Conservation (phyloP, 2,888 invertebrate genomes). For the Drosophila kanekoi region DNA sequence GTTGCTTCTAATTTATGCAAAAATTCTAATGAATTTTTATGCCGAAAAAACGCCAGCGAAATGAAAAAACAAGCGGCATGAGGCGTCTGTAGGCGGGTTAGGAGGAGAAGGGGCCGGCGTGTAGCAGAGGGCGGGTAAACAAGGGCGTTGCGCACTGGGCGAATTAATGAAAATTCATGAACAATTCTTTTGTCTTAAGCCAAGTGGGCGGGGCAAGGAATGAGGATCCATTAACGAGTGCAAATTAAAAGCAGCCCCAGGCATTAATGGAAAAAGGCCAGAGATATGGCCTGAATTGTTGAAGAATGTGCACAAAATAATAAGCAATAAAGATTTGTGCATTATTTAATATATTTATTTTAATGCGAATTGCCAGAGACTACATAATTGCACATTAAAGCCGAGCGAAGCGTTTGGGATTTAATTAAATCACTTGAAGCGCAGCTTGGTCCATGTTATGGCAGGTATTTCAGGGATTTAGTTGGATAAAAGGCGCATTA, state of each 20-base stretch:
- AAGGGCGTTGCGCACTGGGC: slow-evolving; percentile 13
- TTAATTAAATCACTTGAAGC: slow-evolving; percentile 63
- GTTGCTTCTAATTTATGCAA: slow-evolving; percentile 68
- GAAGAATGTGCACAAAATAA: slow-evolving; percentile 56
- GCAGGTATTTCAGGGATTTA: slow-evolving; percentile 35
- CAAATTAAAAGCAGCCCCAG: slow-evolving; percentile 69
- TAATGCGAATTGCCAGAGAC: slow-evolving; percentile 60
- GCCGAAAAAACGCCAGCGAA: slow-evolving; percentile 28
- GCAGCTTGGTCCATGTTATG: slow-evolving; percentile 17
- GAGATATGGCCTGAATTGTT: slow-evolving; percentile 19
- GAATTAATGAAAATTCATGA: slow-evolving; percentile 78
- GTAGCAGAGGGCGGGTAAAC: neutral
- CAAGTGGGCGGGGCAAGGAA: neutral
- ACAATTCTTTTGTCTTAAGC: slow-evolving; percentile 50
- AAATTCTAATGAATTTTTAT: slow-evolving; percentile 75
- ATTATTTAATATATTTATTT: slow-evolving; percentile 33
- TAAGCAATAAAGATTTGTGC: slow-evolving; percentile 71
- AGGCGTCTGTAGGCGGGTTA: neutral
- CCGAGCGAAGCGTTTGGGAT: slow-evolving; percentile 45
- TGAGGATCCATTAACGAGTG: slow-evolving; percentile 51
- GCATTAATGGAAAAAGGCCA: slow-evolving; percentile 38
- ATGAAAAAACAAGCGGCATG: slow-evolving; percentile 16
- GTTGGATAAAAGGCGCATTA: slow-evolving; percentile 38
- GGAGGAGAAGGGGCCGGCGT: too few relatives aligned
- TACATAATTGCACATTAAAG: slow-evolving; percentile 65